Conservation (phyloP, 92 coral and sea anemone genomes). For the Anthopleura xanthogrammica region DNA sequence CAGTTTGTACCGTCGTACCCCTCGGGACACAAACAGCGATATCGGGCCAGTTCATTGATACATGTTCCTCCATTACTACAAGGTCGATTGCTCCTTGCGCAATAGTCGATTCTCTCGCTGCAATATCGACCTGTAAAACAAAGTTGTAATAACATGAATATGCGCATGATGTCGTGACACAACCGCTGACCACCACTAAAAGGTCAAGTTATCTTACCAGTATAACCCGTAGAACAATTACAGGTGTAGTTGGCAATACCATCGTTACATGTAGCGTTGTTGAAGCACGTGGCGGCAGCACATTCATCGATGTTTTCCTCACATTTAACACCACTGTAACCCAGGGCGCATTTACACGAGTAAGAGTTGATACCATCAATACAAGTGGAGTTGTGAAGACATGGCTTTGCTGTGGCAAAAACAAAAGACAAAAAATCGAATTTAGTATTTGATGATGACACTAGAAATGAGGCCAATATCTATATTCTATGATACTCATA, state of each 20-base stretch:
- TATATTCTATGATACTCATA: background rate
- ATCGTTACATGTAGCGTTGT: conserved; percentile 70
- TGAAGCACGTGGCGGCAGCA: conserved; percentile 43
- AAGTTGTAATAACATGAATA: background rate
- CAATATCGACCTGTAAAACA: conserved; percentile 72
- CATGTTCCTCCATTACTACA: conserved; percentile 82
- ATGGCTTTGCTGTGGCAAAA: conserved; percentile 41
- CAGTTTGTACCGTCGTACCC: conserved; percentile 84
- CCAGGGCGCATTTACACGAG: conserved; percentile 64
- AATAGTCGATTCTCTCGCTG: conserved; percentile 78
- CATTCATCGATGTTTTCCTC: conserved; percentile 82
- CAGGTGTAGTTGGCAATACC: conserved; percentile 68
- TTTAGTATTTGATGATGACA: no score
- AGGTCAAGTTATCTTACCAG: conserved; percentile 33
- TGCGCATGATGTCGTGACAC: background rate
- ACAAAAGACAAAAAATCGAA: no score
- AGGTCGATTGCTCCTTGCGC: conserved; percentile 45
- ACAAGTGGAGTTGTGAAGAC: conserved; percentile 65
- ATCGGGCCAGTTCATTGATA: conserved; percentile 66
- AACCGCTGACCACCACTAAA: no score
- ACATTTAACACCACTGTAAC: conserved; percentile 73
- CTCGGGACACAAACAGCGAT: conserved; percentile 69
- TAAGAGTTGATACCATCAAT: conserved; percentile 64
- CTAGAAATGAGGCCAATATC: background rate
- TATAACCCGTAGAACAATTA: conserved; percentile 57